phyloP scores from a whole-genome alignment of 1,140 invertebrate species.

The Ips typographus region DNA sequence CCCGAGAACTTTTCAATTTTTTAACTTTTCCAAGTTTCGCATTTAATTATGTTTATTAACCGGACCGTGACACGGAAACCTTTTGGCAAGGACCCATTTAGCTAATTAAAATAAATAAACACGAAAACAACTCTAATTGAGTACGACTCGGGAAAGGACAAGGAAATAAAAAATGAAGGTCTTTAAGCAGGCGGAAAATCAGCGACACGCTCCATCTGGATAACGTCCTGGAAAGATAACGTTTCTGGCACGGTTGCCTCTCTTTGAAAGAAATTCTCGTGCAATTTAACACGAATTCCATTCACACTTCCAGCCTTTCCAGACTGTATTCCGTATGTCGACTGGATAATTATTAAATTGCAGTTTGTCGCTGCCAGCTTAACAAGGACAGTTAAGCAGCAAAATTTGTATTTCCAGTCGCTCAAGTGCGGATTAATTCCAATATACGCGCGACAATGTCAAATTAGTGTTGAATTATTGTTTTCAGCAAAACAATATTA shows the following conservation, averaged over 20 bases:
- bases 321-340: not conserved
- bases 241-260: not conserved
- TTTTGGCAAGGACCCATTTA: not conserved
- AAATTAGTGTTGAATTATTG: no score
- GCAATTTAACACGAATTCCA: not conserved
- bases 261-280: not conserved
- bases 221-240: not conserved
- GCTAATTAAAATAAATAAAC: not conserved
- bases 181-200: not conserved
- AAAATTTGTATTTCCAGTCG: no score
- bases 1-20: slow-evolving; percentile 37
- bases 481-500: no score
- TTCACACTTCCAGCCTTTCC: not conserved
- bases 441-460: no score
- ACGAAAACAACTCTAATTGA: no score
- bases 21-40: slow-evolving; percentile 37
- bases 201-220: no score
- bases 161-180: not conserved
- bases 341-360: slow-evolving; percentile 3
- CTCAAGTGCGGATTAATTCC: no score
- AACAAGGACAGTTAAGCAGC: not conserved
- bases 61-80: slow-evolving; percentile 18
- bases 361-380: not conserved
- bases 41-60: slow-evolving; percentile 41
- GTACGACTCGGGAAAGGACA: not conserved